Conservation (phyloP, 2,888 invertebrate species). For the Calliopum simillimum region DNA sequence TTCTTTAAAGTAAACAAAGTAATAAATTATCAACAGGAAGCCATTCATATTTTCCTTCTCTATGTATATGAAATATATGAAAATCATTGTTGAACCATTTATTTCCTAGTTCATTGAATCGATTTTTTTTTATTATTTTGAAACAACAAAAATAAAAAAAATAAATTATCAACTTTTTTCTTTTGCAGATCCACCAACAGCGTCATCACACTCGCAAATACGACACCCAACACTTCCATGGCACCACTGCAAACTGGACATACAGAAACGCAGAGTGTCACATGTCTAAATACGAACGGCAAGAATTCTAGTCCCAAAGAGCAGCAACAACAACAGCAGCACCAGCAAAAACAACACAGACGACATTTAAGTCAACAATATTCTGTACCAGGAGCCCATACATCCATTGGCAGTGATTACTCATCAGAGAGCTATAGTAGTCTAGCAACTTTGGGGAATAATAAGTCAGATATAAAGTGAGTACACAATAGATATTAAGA, state of each 20-base stretch:
- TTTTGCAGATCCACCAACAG: constrained; percentile 59
- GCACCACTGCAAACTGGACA: constrained; percentile 62
- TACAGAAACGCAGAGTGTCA: constrained; percentile 58
- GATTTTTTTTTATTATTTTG: neutral
- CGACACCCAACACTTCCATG: constrained; percentile 60
- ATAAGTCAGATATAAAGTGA: constrained; percentile 33
- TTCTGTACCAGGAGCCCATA: constrained; percentile 24
- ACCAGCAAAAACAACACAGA: constrained; percentile 35
- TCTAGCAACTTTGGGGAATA: constrained; percentile 35
- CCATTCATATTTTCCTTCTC: no score
- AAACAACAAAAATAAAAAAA: neutral
- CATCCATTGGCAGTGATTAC: constrained; percentile 44
- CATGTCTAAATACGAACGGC: constrained; percentile 54
- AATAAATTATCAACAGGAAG: no score
- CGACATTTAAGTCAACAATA: constrained; percentile 37
- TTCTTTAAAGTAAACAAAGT: no score
- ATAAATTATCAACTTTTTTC: neutral
- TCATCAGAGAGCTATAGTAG: constrained; percentile 40
- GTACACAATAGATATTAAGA: no score
- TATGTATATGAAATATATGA: no score
- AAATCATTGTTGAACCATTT: no score
- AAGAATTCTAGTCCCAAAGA: constrained; percentile 55
- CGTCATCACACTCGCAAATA: constrained; percentile 59
- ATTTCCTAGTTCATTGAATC: no score
- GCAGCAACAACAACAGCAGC: constrained; percentile 30